Conservation (phyloP, 2,797 vertebrate genomes). For the Hafferia zeledoni region DNA sequence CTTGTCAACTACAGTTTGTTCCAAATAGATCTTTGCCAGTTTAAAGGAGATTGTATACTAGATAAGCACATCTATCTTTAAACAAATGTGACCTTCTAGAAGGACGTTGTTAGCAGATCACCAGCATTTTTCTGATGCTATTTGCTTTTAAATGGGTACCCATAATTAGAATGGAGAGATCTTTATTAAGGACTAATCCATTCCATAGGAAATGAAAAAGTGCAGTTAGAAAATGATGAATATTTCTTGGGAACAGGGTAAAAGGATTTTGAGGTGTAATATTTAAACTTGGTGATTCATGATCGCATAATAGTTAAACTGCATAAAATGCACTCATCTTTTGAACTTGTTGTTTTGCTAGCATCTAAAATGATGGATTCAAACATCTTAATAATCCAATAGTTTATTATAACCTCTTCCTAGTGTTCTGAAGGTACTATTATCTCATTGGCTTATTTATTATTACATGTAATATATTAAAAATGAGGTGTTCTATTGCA, state of each 20-base stretch:
- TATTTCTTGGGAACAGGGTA: constrained; percentile 16
- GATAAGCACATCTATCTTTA: constrained; percentile 4
- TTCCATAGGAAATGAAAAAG: constrained; percentile 22
- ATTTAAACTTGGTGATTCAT: constrained; percentile 57
- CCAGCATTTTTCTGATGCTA: background rate
- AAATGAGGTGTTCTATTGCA: background rate
- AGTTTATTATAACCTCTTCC: constrained; percentile 5
- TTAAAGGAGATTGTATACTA: background rate
- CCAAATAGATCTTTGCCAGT: background rate
- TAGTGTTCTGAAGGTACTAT: background rate
- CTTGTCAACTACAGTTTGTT: background rate
- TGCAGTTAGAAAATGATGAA: constrained; percentile 2
- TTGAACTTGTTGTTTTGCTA: constrained; percentile 33
- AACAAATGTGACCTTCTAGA: background rate
- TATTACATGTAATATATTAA: constrained; percentile 8
- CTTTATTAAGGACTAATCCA: background rate
- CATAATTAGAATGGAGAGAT: constrained; percentile 5
- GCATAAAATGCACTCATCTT: background rate
- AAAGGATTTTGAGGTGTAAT: constrained; percentile 32
- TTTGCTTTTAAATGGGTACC: constrained; percentile 2
- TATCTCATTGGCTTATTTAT: constrained; percentile 18
- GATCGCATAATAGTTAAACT: background rate
- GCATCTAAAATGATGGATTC: constrained; percentile 37
- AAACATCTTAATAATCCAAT: constrained; percentile 2
- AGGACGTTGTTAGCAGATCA: constrained; percentile 13